phyloP scores from a whole-genome alignment of 2,888 invertebrate genomes.

The Nemotelus pantherinus region DNA sequence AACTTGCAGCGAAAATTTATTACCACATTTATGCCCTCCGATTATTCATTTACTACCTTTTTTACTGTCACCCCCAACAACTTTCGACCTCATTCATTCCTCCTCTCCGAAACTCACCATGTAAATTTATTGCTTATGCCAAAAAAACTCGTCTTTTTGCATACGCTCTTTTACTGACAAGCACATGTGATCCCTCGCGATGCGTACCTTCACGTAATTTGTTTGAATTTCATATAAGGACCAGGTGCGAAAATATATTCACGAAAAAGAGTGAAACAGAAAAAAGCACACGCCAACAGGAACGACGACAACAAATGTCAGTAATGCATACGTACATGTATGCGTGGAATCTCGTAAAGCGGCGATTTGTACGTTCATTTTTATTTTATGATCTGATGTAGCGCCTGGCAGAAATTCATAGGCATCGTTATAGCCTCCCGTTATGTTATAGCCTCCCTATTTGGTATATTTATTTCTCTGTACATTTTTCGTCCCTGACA shows the following conservation, averaged over 20 bases:
- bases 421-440: not conserved
- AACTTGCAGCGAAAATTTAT: not conserved
- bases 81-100: not conserved
- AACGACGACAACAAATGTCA: too few relatives aligned
- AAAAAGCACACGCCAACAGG: too few relatives aligned
- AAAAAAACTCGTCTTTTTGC: not conserved
- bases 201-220: slow-evolving; percentile 12
- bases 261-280: not conserved
- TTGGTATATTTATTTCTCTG: not conserved
- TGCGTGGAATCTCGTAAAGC: slow-evolving; percentile 6
- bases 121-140: not conserved
- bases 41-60: not conserved
- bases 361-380: slow-evolving; percentile 30
- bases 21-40: not conserved
- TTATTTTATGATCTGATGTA: not conserved
- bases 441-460: not conserved
- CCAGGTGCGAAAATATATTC: slow-evolving; percentile 21
- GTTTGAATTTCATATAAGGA: slow-evolving; percentile 14
- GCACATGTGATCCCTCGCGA: not conserved
- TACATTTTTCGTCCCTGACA: not conserved
- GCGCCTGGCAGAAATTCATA: not conserved
- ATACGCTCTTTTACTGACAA: not conserved
- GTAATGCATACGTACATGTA: not conserved
- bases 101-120: not conserved
- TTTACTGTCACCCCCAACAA: not conserved